These are phyloP conservation scores for Scopus umbretta DNA, from an alignment of 2,113 vertebrate species.

Conservation along the genomic window DNA sequence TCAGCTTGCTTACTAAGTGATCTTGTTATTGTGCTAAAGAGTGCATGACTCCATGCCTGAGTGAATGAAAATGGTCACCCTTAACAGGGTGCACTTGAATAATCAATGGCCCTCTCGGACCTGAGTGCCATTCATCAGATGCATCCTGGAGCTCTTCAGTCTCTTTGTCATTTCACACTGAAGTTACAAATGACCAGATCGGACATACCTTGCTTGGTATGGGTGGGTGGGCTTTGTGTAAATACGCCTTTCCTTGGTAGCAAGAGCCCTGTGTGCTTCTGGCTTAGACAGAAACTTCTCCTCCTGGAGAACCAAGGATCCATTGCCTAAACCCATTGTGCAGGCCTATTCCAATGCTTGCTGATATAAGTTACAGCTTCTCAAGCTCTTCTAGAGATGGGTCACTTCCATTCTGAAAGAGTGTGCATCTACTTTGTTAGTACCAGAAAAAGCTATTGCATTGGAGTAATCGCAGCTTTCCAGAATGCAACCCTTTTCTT, in stretches of 20 bases:
- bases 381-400: neutral
- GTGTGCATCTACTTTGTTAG: neutral
- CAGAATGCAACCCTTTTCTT: neutral
- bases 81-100: neutral
- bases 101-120: neutral
- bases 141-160: neutral
- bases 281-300: neutral
- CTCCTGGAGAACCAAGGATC: neutral
- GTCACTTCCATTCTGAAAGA: neutral
- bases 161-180: neutral
- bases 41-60: neutral
- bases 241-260: neutral
- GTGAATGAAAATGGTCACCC: neutral
- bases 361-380: neutral
- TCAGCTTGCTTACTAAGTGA: neutral
- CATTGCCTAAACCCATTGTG: neutral
- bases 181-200: neutral
- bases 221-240: neutral
- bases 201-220: neutral
- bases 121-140: neutral
- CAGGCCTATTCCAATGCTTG: neutral
- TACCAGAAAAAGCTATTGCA: neutral
- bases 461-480: neutral
- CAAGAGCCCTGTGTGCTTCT: neutral
- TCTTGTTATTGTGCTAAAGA: neutral